phyloP scores from a whole-genome alignment of 2,113 vertebrate species.

The Procavia capensis region DNA sequence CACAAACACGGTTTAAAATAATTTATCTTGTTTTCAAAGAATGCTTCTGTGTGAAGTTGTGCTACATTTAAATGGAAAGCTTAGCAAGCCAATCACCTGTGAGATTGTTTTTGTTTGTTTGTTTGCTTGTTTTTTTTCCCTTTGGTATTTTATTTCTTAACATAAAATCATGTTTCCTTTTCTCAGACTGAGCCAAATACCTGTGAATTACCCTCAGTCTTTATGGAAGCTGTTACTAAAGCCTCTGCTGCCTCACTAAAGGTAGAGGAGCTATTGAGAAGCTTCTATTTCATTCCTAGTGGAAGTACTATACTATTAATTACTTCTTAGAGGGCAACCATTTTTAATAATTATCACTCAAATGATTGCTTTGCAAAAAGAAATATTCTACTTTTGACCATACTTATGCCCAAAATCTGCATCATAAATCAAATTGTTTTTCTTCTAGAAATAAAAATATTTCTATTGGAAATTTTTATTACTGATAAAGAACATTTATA shows the following conservation, averaged over 20 bases:
- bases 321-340: not conserved
- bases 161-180: not conserved
- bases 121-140: no score
- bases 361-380: not conserved
- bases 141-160: not conserved
- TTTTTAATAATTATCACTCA: constrained; percentile 1
- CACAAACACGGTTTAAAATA: not conserved
- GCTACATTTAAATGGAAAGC: not conserved
- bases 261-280: no score
- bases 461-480: not conserved
- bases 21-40: not conserved
- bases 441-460: constrained; percentile 12
- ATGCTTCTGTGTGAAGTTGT: not conserved
- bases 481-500: not conserved
- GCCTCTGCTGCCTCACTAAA: no score
- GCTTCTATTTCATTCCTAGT: no score
- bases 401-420: not conserved
- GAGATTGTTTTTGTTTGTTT: no score
- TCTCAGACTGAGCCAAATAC: not conserved
- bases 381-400: not conserved
- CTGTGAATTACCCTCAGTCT: not conserved
- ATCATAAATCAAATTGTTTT: not conserved
- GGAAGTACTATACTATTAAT: no score
- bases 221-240: no score
- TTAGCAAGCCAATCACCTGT: not conserved